These are phyloP conservation scores for Cinclus mexicanus DNA, from an alignment of 2,113 vertebrate genomes.

Conservation along the genomic window DNA sequence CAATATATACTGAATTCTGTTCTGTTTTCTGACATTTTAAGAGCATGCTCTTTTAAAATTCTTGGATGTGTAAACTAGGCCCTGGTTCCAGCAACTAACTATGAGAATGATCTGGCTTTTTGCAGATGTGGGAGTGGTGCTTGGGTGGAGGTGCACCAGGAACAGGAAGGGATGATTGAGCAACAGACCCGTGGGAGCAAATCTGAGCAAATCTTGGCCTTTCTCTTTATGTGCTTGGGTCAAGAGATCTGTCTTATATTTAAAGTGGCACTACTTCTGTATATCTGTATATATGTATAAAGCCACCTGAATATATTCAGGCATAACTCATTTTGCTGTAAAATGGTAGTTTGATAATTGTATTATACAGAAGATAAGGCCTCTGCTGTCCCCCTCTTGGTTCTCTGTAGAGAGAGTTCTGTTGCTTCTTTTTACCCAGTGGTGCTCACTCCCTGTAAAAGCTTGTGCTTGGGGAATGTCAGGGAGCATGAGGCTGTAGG, in stretches of 20 bases:
- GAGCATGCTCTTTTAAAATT: neutral
- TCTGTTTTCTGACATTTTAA: neutral
- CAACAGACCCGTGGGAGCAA: neutral
- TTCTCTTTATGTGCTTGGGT: neutral
- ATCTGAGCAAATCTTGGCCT: neutral
- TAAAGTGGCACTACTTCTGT: neutral
- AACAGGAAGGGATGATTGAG: slow-evolving; percentile 6
- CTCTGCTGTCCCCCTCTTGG: neutral
- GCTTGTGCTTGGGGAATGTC: neutral
- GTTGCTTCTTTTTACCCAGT: neutral
- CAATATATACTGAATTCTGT: neutral
- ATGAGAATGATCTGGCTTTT: neutral
- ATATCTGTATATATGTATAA: neutral
- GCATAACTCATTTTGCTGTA: neutral
- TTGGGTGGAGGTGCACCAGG: slow-evolving; percentile 24
- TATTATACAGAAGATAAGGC: neutral
- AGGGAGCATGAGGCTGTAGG: neutral
- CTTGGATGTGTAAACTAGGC: neutral
- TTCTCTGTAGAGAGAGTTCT: fast-evolving
- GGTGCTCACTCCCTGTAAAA: neutral
- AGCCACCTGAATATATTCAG: neutral
- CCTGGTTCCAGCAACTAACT: neutral
- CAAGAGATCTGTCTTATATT: neutral
- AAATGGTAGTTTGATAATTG: neutral
- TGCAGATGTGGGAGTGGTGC: slow-evolving; percentile 11